Conservation (phyloP, 2,797 vertebrate species). For the Anolis apletophallus region DNA sequence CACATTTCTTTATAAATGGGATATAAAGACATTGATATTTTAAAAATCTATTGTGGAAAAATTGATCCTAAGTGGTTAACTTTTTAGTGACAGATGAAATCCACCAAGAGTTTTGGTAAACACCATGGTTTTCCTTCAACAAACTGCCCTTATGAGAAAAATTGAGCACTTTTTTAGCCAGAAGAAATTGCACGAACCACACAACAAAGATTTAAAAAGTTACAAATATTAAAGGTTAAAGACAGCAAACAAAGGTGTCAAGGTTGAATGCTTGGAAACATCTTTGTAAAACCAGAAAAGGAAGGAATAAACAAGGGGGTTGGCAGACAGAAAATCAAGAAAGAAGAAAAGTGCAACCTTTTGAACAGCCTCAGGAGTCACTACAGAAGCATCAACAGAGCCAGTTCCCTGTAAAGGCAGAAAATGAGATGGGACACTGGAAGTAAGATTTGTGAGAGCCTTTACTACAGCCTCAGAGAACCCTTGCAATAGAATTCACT, state of each 20-base stretch:
- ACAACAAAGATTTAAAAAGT: slow-evolving; percentile 1
- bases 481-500: slow-evolving; percentile 34
- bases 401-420: slow-evolving; percentile 79
- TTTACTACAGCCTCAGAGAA: slow-evolving; percentile 15
- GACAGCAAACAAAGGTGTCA: neutral
- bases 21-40: neutral
- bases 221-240: neutral
- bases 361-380: slow-evolving; percentile 77
- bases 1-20: neutral
- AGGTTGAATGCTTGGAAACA: slow-evolving; percentile 18
- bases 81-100: neutral
- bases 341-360: slow-evolving; percentile 76
- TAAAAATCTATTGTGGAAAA: neutral
- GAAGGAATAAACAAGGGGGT: slow-evolving; percentile 4
- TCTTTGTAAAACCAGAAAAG: slow-evolving; percentile 20
- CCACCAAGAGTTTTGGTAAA: neutral
- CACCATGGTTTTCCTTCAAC: neutral
- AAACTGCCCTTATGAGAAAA: neutral
- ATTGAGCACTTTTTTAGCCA: neutral
- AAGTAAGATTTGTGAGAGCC: slow-evolving; percentile 52
- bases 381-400: slow-evolving; percentile 78
- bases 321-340: slow-evolving; percentile 23
- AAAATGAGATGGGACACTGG: slow-evolving; percentile 69
- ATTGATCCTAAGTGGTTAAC: neutral
- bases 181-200: too few species aligned